Conservation (phyloP, 2,797 vertebrate species). For the Crenichthys baileyi region DNA sequence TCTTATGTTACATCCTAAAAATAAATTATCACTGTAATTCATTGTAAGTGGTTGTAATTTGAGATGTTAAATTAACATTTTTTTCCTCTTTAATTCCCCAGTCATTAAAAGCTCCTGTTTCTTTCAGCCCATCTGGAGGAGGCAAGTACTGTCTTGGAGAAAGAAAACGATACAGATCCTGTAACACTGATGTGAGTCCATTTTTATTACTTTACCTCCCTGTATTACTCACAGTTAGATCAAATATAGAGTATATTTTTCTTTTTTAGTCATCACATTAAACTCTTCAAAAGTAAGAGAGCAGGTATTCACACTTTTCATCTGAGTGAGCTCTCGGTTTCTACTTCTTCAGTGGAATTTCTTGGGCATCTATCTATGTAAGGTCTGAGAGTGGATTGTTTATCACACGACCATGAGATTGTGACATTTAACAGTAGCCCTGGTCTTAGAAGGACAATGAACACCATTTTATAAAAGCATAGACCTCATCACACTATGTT, state of each 20-base stretch:
- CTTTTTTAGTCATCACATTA: neutral
- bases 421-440: neutral
- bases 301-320: neutral
- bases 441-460: neutral
- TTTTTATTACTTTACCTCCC: constrained; percentile 12
- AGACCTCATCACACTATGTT: neutral
- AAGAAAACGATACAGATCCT: constrained; percentile 96
- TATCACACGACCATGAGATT: neutral
- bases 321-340: neutral
- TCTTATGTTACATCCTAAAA: neutral
- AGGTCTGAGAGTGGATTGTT: neutral
- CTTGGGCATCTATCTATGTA: neutral
- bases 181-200: constrained; percentile 95
- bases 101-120: constrained; percentile 60
- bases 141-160: constrained; percentile 98
- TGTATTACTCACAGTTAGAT: constrained; percentile 1
- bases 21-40: neutral
- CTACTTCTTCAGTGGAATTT: neutral
- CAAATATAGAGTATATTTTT: neutral
- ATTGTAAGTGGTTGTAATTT: neutral
- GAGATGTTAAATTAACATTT: constrained; percentile 6
- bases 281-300: neutral
- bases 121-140: constrained; percentile 94
- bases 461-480: neutral
- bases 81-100: constrained; percentile 36